Percentiles rank a stretch among this genome's conserved stretches.
Conservation (phyloP, 2,113 vertebrate genomes). For the Xiphophorus maculatus region DNA sequence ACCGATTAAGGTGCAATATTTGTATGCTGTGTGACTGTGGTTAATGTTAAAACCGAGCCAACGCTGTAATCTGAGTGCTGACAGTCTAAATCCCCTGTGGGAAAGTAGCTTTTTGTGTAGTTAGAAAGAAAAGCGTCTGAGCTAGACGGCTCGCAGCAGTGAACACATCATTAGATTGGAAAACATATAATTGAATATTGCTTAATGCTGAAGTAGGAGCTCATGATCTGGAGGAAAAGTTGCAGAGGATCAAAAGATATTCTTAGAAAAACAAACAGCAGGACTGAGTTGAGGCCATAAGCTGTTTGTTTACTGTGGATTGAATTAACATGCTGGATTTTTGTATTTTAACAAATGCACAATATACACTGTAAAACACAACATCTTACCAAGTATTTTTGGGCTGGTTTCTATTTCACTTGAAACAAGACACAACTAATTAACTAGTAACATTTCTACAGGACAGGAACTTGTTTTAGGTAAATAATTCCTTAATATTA, state of each 20-base stretch:
- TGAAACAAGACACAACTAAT: too few species aligned
- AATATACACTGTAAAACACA: too few species aligned
- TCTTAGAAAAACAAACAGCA: background rate
- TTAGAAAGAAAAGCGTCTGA: slow-evolving; percentile 35
- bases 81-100: slow-evolving; percentile 46
- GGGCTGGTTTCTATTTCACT: too few species aligned
- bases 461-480: too few species aligned
- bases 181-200: slow-evolving; percentile 43
- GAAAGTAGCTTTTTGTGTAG: slow-evolving; percentile 55
- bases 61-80: slow-evolving; percentile 55
- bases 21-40: slow-evolving; percentile 23
- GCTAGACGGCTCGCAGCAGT: slow-evolving; percentile 30
- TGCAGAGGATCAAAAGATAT: slow-evolving; percentile 16
- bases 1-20: slow-evolving; percentile 41
- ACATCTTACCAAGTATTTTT: too few species aligned
- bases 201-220: slow-evolving; percentile 14
- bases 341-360: background rate
- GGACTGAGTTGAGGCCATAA: background rate
- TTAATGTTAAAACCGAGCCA: slow-evolving; percentile 57
- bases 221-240: background rate
- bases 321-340: background rate
- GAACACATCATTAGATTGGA: slow-evolving; percentile 48
- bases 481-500: too few species aligned
- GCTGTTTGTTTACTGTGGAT: background rate
- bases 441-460: too few species aligned